phyloP scores from a whole-genome alignment of 2,888 invertebrate genomes.

The Sphinx pinastri region DNA sequence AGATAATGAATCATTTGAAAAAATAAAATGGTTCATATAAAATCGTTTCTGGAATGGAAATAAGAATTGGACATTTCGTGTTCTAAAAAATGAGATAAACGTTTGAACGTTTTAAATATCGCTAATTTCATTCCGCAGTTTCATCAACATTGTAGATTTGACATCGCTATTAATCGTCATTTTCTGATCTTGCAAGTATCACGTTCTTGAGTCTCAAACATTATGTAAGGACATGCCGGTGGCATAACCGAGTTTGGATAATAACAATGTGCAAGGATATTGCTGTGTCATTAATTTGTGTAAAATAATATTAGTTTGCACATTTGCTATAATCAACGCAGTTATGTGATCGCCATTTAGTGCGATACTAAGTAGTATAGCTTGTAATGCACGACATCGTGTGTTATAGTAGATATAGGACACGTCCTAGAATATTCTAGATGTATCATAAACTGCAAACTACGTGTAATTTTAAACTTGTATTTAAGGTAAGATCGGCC shows the following conservation, averaged over 20 bases:
- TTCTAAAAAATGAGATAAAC: neutral
- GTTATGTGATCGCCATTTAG: too few relatives aligned
- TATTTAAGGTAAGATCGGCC: constrained; percentile 58
- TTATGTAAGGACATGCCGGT: neutral
- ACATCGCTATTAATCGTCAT: constrained; percentile 5
- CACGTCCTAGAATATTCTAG: constrained; percentile 5
- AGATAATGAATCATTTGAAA: too few relatives aligned
- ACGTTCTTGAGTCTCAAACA: constrained; percentile 16
- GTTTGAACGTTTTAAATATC: neutral
- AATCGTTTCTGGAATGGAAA: constrained; percentile 14
- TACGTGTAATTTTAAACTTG: constrained; percentile 36
- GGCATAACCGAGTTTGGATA: neutral
- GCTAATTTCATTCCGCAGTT: constrained; percentile 3
- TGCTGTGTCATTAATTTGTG: too few relatives aligned
- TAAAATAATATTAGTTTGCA: too few relatives aligned
- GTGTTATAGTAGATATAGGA: constrained; percentile 4
- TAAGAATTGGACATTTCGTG: constrained; percentile 22
- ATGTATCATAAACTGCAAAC: constrained; percentile 8
- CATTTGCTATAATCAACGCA: too few relatives aligned
- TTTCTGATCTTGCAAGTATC: constrained; percentile 17
- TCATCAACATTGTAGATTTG: constrained; percentile 19
- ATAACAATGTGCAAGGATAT: neutral
- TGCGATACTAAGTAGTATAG: neutral
- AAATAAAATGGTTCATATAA: neutral
- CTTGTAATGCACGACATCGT: neutral